Percentiles rank a stretch among this genome's conserved stretches.
phyloP scores from a whole-genome alignment of 2,888 invertebrate species.

The Agrilus mali region DNA sequence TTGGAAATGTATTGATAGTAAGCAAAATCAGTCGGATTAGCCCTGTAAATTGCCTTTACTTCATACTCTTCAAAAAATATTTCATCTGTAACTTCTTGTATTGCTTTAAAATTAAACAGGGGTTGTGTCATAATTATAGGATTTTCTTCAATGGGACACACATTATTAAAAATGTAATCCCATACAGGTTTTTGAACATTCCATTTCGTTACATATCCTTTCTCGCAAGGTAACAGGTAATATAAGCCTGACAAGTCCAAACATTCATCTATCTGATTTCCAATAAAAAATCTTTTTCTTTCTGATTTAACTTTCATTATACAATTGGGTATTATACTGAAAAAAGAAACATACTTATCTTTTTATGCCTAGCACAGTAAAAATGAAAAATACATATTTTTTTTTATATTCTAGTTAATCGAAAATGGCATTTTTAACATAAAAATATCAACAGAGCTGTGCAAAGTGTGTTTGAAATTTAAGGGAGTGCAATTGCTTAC shows the following conservation, averaged over 20 bases:
- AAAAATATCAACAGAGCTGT: too few species aligned
- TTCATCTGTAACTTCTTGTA: constrained; percentile 89
- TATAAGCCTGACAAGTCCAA: constrained; percentile 90
- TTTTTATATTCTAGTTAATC: not conserved
- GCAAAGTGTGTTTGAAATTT: too few species aligned
- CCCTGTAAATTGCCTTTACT: constrained; percentile 66
- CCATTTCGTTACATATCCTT: constrained; percentile 92
- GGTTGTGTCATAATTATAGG: constrained; percentile 88
- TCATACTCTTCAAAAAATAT: constrained; percentile 97
- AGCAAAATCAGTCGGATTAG: constrained; percentile 70
- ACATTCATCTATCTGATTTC: constrained; percentile 91
- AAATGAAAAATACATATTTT: not conserved
- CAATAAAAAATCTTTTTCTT: constrained; percentile 83
- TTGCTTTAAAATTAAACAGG: constrained; percentile 79
- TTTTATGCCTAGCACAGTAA: constrained; percentile 5
- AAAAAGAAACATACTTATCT: constrained; percentile 21
- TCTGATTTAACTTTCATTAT: constrained; percentile 98
- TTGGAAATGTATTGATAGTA: constrained; percentile 47
- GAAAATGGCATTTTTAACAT: constrained; percentile 1
- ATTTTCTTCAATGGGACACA: constrained; percentile 64
- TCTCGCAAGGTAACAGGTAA: constrained; percentile 88
- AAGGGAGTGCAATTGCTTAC: too few species aligned
- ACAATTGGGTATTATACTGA: constrained; percentile 76
- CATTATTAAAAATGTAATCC: constrained; percentile 88
- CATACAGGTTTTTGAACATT: constrained; percentile 91